Evolutionary conservation across 2,113 vertebrate genomes (phyloP), one percentile per base, ranked within the genome.

Genomic region (Caranx ignobilis): DNA sequence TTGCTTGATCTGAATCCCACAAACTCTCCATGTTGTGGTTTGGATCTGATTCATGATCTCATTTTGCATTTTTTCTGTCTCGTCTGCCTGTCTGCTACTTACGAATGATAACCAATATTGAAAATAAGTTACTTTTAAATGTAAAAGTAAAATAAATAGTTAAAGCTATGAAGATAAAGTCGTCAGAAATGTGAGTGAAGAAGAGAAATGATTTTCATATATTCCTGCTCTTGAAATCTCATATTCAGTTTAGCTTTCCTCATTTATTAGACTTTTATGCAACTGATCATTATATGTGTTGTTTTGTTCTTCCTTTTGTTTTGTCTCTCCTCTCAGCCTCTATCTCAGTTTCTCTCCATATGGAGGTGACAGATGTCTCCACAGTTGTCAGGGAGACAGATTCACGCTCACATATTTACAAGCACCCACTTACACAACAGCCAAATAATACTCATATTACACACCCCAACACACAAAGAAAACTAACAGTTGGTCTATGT

Each of bases 281-380:
- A 59, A 64, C 47, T 54, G 55, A 73, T 71, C 81, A 54, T 43
- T 71, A 48, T 11, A 21, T 48, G 31, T 37, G n/a, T 45, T 61
- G 6, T 34, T 67, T 66, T 21, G 37, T 11, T 7, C 2, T 61
- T 6, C 64, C 62, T 26, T 52, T 11, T 7, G 4, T 19, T 47
- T 11, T 10, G 10, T 41, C 19, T 18, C 60, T 61, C 45, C 50
- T 77, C 11, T 78, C 47, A 85, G 81, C n/a, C 47, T 79, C 43
- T 61, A n/a, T 78, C 54, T 84, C 43, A 3, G 1, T 75, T 48
- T 57, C 41, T 50, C 59, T 86, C 91, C 91, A 90, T 91, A 93
- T 79, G 89, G 89, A 91, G 57, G 83, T 87, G 85, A 85, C 90
- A 92, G 90, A 90, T 93, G 89, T 86, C 87, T 63, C 62, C 78